These are phyloP conservation scores for Amiota minor DNA, from an alignment of 2,888 invertebrate genomes.

Conservation along the genomic window DNA sequence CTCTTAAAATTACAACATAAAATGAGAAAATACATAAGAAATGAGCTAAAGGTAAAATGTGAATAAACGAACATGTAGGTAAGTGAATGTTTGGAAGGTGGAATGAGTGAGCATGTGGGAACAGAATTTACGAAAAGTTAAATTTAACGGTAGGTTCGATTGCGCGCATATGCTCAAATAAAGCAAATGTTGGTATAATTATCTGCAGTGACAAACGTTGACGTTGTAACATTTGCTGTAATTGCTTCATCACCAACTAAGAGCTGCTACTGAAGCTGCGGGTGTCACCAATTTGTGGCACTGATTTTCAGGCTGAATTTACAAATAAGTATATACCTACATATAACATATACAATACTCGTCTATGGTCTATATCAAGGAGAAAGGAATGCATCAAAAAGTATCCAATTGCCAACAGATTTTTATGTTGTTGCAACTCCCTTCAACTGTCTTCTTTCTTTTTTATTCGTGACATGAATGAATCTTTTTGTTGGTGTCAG, in stretches of 20 bases:
- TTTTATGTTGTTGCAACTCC: slow-evolving; percentile 11
- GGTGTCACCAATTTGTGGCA: slow-evolving; percentile 64
- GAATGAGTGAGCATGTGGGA: slow-evolving; percentile 36
- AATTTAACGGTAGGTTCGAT: neutral
- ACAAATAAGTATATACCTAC: slow-evolving; percentile 37
- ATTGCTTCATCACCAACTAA: neutral
- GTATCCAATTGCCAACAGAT: slow-evolving; percentile 23
- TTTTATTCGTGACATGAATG: slow-evolving; percentile 17
- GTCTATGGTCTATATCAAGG: no score
- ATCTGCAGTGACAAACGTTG: neutral
- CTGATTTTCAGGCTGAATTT: slow-evolving; percentile 63
- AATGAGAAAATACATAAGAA: slow-evolving; percentile 7
- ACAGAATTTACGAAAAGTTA: slow-evolving; percentile 61
- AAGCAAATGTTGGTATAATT: neutral
- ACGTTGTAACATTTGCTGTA: slow-evolving; percentile 28
- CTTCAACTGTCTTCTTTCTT: neutral
- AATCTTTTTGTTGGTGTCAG: slow-evolving; percentile 35
- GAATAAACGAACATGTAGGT: slow-evolving; percentile 6
- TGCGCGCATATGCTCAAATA: neutral
- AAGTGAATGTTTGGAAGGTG: neutral
- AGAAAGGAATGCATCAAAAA: no score
- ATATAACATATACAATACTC: no score
- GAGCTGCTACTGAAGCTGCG: slow-evolving; percentile 46
- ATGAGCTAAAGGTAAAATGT: neutral
- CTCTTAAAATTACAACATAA: slow-evolving; percentile 24